Evolutionary conservation across 2,888 invertebrate species (phyloP).

Genomic region (Didymodactylos carnosus): DNA sequence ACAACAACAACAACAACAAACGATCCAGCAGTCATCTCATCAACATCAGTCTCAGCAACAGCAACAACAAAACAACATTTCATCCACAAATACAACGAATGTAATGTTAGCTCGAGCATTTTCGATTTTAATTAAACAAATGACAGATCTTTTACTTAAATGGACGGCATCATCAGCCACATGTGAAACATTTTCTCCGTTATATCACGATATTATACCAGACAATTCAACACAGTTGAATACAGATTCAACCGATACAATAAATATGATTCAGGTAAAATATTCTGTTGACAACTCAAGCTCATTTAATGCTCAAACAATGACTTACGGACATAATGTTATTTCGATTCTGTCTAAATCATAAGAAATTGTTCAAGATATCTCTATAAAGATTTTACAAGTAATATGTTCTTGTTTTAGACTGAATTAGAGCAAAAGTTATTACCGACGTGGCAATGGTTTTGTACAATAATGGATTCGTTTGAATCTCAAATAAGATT

Average conservation of each 20-base stretch:
- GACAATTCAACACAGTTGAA: no score
- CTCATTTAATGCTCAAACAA: no score
- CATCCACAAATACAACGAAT: constrained; percentile 25
- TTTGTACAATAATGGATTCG: constrained; percentile 87
- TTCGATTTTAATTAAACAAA: constrained; percentile 75
- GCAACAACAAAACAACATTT: constrained; percentile 16
- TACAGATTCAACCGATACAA: no score
- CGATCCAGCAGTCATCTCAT: constrained; percentile 39
- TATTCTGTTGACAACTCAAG: no score
- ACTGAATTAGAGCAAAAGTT: background rate
- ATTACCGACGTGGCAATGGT: constrained; percentile 75
- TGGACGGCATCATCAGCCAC: background rate
- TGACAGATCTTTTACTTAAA: constrained; percentile 54
- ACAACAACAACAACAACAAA: constrained; percentile 13
- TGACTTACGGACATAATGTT: no score
- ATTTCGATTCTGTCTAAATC: no score
- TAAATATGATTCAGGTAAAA: no score
- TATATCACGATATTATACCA: background rate
- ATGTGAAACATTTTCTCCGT: no score
- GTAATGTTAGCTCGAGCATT: constrained; percentile 60
- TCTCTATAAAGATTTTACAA: no score
- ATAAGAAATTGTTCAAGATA: no score
- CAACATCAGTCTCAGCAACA: constrained; percentile 42
- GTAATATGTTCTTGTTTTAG: background rate
- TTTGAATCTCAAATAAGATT: constrained; percentile 85